Evolutionary conservation across 2,113 vertebrate species (phyloP).

Genomic region (Antigone vipio): DNA sequence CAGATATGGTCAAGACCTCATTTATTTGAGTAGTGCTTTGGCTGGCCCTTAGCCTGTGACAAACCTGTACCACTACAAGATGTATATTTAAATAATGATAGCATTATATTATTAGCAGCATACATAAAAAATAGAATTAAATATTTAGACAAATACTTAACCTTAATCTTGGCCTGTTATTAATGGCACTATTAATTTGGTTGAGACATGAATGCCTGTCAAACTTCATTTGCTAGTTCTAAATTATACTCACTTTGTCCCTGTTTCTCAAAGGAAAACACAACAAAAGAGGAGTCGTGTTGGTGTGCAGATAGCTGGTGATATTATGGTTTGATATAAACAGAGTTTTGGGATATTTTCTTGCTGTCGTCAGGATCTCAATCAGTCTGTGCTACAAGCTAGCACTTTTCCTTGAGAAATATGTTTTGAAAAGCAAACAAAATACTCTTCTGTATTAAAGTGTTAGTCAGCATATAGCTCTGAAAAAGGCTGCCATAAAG

Average conservation of each 20-base stretch:
- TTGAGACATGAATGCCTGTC: neutral
- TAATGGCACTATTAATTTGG: neutral
- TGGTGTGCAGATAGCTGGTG: neutral
- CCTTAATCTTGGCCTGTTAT: neutral
- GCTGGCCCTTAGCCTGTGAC: neutral
- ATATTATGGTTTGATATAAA: neutral
- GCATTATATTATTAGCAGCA: neutral
- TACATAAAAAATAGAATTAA: neutral
- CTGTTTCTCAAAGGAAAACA: neutral
- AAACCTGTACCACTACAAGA: neutral
- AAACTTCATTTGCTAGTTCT: neutral
- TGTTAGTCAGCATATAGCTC: constrained; percentile 18
- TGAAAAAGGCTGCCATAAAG: neutral
- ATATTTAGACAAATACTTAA: neutral
- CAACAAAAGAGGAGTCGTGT: neutral
- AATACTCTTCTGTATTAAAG: neutral
- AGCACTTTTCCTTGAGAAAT: neutral
- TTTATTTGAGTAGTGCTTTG: neutral
- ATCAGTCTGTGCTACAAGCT: neutral
- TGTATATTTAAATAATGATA: neutral
- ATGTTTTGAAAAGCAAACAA: constrained; percentile 23
- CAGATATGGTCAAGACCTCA: neutral
- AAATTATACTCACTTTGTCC: neutral
- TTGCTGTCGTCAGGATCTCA: neutral
- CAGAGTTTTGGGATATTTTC: neutral